Percentiles rank a stretch among this genome's conserved stretches.
phyloP scores from a whole-genome alignment of 1,140 invertebrate species.

The Plectus sambesii region DNA sequence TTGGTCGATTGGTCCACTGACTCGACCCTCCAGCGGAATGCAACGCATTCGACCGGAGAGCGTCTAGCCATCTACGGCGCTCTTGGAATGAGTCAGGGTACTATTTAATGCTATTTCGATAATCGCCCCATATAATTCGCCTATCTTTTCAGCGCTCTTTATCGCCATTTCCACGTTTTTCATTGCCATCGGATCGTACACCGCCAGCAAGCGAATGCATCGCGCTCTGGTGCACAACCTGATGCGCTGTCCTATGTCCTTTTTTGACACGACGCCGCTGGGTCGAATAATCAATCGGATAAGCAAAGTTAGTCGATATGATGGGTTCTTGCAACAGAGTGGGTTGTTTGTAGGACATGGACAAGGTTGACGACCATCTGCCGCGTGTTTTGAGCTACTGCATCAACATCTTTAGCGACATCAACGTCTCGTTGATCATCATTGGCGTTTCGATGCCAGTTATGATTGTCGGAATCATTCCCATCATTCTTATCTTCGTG shows the following conservation, averaged over 20 bases:
- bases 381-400: too few relatives aligned
- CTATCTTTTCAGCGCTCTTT: constrained; percentile 22
- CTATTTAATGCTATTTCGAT: constrained; percentile 10
- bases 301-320: constrained; percentile 46
- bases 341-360: too few relatives aligned
- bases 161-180: constrained; percentile 28
- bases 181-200: constrained; percentile 32
- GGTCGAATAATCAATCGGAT: constrained; percentile 64
- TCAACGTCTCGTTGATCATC: too few relatives aligned
- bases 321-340: too few relatives aligned
- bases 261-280: constrained; percentile 58
- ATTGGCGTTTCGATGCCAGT: too few relatives aligned
- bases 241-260: constrained; percentile 56
- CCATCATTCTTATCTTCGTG: too few relatives aligned
- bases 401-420: too few relatives aligned
- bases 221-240: constrained; percentile 61
- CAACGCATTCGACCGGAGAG: not conserved
- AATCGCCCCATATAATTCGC: not conserved
- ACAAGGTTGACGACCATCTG: too few relatives aligned
- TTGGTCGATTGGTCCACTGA: constrained; percentile 33
- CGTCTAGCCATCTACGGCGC: constrained; percentile 36
- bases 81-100: constrained; percentile 35
- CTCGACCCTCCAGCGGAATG: constrained; percentile 13
- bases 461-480: too few relatives aligned
- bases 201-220: constrained; percentile 58